Conservation (phyloP, 1,140 invertebrate species). For the Grapholita molesta region DNA sequence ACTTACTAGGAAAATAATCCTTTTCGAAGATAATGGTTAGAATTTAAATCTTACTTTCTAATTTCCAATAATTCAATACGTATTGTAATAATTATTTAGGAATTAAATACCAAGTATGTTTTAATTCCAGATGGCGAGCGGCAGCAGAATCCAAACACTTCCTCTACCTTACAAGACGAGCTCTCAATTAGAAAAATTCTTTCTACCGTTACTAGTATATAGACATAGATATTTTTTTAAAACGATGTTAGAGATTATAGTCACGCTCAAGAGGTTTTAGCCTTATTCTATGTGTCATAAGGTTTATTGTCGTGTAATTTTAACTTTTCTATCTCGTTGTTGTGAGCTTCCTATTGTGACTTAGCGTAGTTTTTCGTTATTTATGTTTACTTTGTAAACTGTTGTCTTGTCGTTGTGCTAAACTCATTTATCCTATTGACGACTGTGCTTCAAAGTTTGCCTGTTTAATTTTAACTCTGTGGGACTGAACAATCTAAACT, state of each 20-base stretch:
- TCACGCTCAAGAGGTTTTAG: slow-evolving; percentile 44
- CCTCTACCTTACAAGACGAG: slow-evolving; percentile 12
- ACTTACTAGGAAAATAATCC: no score
- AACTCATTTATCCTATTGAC: background rate
- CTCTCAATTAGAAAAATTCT: slow-evolving; percentile 47
- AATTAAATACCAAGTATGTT: background rate
- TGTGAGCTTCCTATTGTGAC: slow-evolving; percentile 20
- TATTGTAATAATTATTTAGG: background rate
- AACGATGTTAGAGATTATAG: slow-evolving; percentile 27
- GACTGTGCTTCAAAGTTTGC: no score
- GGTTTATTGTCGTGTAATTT: slow-evolving; percentile 29
- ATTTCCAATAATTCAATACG: no score
- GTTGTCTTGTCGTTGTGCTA: background rate
- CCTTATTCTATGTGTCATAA: slow-evolving; percentile 36
- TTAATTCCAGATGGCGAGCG: background rate
- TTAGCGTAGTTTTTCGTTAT: background rate
- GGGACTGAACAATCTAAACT: no score
- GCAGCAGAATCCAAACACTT: slow-evolving; percentile 1
- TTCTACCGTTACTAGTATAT: slow-evolving; percentile 37
- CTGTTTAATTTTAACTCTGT: no score
- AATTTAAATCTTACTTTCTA: no score
- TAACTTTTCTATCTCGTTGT: slow-evolving; percentile 21
- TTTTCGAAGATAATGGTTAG: no score
- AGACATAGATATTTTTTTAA: slow-evolving; percentile 51
- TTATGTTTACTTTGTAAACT: background rate